Conservation (phyloP, 37 sponge, comb jelly and placozoan species). For the Aphrocallistes beatrix region DNA sequence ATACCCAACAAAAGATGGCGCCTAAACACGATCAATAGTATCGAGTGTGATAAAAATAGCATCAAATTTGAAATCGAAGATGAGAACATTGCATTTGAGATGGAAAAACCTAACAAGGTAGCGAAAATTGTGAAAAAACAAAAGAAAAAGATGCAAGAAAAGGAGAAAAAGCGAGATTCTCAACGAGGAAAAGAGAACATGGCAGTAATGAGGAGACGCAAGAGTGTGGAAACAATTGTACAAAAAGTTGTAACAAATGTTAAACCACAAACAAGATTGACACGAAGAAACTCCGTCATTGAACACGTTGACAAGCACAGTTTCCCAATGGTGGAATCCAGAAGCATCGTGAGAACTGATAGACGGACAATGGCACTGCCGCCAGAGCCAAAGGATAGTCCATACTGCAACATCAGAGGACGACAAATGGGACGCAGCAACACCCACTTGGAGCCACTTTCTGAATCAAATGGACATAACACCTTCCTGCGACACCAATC, state of each 20-base stretch:
- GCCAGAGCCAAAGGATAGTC: neutral
- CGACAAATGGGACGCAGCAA: slow-evolving; percentile 7
- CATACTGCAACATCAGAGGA: neutral
- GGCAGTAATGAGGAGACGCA: neutral
- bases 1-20: slow-evolving; percentile 7
- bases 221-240: neutral
- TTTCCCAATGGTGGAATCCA: neutral
- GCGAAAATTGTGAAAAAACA: neutral
- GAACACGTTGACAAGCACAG: neutral
- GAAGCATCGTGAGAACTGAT: neutral
- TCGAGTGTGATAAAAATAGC: neutral
- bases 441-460: neutral
- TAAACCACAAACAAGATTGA: neutral
- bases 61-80: neutral
- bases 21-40: neutral
- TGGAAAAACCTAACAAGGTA: neutral
- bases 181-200: neutral
- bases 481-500: neutral
- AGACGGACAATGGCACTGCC: neutral
- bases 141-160: neutral
- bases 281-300: neutral
- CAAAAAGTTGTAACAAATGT: neutral
- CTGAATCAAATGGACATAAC: neutral
- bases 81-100: neutral
- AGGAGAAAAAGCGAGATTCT: neutral